A percentile compares a stretch with the other conserved stretches of the same genome.
These are phyloP conservation scores for Myotis brandtii DNA, from an alignment of 2,113 vertebrate species.

Conservation along the genomic window DNA sequence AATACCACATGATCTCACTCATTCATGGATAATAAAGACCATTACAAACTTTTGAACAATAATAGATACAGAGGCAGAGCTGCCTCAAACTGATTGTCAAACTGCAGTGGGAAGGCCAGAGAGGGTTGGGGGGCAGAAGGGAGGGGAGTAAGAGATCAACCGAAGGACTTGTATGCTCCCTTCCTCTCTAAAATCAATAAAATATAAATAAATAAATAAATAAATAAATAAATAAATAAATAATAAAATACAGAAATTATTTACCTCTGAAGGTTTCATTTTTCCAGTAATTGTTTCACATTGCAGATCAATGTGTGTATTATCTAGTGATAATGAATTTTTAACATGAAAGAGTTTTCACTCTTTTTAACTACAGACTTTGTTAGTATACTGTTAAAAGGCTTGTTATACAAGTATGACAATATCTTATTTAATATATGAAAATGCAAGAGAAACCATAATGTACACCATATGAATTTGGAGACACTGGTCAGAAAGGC, in stretches of 20 bases:
- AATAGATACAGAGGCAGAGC: no score
- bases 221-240: no score
- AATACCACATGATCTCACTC: no score
- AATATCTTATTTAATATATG: not conserved
- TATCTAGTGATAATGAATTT: conserved; percentile 29
- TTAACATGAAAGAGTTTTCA: not conserved
- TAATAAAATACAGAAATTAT: not conserved
- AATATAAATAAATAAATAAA: no score
- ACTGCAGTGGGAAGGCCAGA: no score
- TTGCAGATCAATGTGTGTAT: not conserved
- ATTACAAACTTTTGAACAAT: no score
- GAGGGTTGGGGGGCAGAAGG: no score
- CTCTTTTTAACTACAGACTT: not conserved
- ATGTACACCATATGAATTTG: not conserved
- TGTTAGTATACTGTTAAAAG: not conserved
- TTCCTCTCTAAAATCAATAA: no score
- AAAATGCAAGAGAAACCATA: not conserved
- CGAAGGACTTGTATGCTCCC: no score
- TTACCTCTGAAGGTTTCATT: not conserved
- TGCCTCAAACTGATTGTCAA: no score
- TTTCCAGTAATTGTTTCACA: not conserved
- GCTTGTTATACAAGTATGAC: not conserved
- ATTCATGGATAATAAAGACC: no score
- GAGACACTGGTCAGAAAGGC: not conserved
- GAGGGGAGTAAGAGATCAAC: no score